These are phyloP conservation scores for Hypocryptadius cinnamomeus DNA, from an alignment of 2,113 vertebrate species.

Conservation along the genomic window DNA sequence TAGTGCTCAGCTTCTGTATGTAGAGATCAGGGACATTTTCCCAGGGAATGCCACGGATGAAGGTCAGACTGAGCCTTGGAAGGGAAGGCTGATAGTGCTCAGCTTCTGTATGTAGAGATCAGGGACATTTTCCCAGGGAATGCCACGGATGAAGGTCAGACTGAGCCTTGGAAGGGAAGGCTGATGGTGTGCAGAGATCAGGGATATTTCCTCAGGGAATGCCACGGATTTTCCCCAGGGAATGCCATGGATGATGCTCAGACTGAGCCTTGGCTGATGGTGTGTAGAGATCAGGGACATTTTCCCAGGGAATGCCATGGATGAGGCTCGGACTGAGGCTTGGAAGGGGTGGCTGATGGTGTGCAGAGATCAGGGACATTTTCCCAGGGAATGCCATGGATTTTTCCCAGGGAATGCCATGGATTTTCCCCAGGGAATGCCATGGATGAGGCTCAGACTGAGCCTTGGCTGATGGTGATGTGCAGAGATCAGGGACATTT, in stretches of 20 bases:
- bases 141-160: not conserved
- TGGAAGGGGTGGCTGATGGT: not conserved
- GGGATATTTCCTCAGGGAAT: not conserved
- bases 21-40: not conserved
- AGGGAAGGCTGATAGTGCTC: no score
- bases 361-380: not conserved
- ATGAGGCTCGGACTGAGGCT: not conserved
- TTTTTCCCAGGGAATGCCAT: no score
- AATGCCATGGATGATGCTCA: rapidly evolving
- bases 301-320: not conserved
- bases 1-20: no score
- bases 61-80: not conserved
- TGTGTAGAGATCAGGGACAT: not conserved
- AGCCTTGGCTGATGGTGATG: not conserved
- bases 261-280: not conserved
- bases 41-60: not conserved
- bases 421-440: no score
- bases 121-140: not conserved
- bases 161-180: not conserved
- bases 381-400: not conserved
- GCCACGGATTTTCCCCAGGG: not conserved
- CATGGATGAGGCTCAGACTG: no score
- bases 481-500: not conserved
- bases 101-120: no score
- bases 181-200: no score